These are phyloP conservation scores for Drosophila nasuta DNA, from an alignment of 1,140 invertebrate genomes.

Conservation along the genomic window DNA sequence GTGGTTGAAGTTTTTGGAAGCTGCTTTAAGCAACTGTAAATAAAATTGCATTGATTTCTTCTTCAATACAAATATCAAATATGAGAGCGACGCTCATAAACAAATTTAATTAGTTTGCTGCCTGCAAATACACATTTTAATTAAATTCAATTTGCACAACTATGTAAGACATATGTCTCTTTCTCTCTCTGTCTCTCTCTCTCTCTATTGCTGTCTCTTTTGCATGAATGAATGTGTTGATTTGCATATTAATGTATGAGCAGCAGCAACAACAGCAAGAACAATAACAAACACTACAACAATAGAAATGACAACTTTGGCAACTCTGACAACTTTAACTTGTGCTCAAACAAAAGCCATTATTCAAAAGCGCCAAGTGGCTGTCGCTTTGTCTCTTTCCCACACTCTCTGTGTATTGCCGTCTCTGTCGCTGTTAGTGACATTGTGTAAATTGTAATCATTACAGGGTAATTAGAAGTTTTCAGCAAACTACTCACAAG, in stretches of 20 bases:
- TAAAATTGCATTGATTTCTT: slow-evolving; percentile 68
- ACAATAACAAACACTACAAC: slow-evolving; percentile 25
- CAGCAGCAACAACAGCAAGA: background rate
- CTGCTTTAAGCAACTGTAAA: slow-evolving; percentile 47
- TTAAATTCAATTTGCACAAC: slow-evolving; percentile 65
- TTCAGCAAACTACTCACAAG: slow-evolving; percentile 56
- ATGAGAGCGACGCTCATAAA: slow-evolving; percentile 9
- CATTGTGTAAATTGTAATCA: slow-evolving; percentile 61
- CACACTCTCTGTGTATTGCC: background rate
- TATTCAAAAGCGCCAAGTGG: slow-evolving; percentile 56
- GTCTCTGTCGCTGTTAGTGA: slow-evolving; percentile 5
- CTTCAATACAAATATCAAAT: slow-evolving; percentile 35
- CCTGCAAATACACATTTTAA: slow-evolving; percentile 50
- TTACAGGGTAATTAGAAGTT: slow-evolving; percentile 77
- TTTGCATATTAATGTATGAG: slow-evolving; percentile 41
- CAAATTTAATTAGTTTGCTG: slow-evolving; percentile 60
- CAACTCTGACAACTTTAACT: slow-evolving; percentile 45
- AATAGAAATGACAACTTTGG: slow-evolving; percentile 51
- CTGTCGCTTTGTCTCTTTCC: background rate
- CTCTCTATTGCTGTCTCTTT: background rate
- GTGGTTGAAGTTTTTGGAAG: background rate
- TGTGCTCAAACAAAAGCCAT: slow-evolving; percentile 60
- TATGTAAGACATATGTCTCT: slow-evolving; percentile 6
- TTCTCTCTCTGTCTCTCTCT: background rate
- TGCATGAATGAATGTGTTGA: slow-evolving; percentile 13